Evolutionary conservation across 2,113 vertebrate genomes (phyloP).

Genomic region (Tilapia sparmanii): DNA sequence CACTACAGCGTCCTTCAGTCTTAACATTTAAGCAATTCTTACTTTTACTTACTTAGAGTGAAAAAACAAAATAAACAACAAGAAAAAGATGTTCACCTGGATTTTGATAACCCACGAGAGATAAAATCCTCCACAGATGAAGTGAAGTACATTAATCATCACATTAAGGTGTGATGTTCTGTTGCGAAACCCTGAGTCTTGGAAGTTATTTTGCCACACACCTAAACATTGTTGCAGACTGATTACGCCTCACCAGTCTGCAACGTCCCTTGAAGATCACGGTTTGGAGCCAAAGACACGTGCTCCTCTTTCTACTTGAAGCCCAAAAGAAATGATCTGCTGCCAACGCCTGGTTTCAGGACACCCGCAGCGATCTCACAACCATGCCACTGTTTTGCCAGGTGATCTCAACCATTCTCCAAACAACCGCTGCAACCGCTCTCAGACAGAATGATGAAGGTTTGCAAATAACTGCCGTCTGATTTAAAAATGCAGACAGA

Average conservation of each 20-base stretch:
- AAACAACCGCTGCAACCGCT: fast-evolving
- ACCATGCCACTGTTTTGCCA: not conserved
- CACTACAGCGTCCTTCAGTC: not conserved
- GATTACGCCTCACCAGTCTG: not conserved
- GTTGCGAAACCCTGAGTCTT: not conserved
- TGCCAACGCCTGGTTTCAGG: not conserved
- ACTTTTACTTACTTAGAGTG: not conserved
- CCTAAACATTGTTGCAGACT: not conserved
- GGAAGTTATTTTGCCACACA: not conserved
- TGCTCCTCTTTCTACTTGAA: not conserved
- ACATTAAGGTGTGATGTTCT: not conserved
- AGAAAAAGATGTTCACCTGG: not conserved
- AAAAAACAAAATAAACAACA: not conserved
- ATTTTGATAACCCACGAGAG: not conserved
- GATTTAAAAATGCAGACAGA: fast-evolving
- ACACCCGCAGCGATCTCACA: not conserved
- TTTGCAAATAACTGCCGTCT: not conserved
- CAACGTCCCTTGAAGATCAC: not conserved
- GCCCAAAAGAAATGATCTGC: not conserved
- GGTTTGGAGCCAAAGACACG: not conserved
- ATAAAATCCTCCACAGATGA: not conserved
- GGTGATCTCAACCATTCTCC: fast-evolving
- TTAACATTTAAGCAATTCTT: not conserved
- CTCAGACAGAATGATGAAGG: not conserved
- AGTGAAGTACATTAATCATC: not conserved